Conservation (phyloP, 1,140 invertebrate genomes). For the Cepaea nemoralis region DNA sequence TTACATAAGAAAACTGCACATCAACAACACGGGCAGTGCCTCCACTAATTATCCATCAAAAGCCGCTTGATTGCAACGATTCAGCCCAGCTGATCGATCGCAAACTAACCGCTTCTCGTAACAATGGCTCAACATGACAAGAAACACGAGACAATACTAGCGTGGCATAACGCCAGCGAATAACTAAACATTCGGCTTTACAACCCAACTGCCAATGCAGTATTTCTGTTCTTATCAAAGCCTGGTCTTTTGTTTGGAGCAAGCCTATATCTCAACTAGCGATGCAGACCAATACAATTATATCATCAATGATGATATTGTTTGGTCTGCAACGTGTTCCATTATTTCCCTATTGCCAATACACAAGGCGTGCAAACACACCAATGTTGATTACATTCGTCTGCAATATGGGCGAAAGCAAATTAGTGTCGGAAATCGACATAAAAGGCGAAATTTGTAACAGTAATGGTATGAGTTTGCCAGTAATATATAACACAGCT, state of each 20-base stretch:
- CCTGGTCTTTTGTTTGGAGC: background rate
- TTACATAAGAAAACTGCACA: too few relatives aligned
- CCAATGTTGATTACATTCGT: background rate
- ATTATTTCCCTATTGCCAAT: background rate
- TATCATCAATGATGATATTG: background rate
- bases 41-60: too few relatives aligned
- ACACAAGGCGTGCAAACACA: background rate
- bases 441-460: background rate
- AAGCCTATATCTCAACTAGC: background rate
- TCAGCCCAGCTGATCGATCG: background rate
- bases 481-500: background rate
- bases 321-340: background rate
- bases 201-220: conserved; percentile 3
- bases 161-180: background rate
- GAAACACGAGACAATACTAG: background rate
- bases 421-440: background rate
- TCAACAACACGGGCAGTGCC: too few relatives aligned
- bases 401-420: background rate
- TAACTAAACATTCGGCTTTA: background rate
- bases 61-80: background rate
- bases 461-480: background rate
- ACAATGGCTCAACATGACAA: background rate
- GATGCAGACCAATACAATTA: conserved; percentile 5
- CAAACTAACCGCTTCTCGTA: background rate
- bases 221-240: conserved; percentile 1